Evolutionary conservation across 2,113 vertebrate species (phyloP).

Genomic region (Paracanthobrama guichenoti): DNA sequence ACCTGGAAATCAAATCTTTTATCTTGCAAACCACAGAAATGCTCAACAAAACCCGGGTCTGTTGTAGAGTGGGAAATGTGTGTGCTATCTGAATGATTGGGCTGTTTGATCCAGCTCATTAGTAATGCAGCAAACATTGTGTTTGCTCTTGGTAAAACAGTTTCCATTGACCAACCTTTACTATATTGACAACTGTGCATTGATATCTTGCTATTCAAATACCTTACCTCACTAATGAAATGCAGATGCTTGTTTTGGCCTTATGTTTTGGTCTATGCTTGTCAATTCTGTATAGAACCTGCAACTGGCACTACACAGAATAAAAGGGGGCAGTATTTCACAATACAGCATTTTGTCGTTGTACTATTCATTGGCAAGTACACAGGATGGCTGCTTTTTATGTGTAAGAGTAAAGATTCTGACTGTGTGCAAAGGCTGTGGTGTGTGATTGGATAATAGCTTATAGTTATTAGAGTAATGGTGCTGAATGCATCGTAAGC

Average conservation of each 20-base stretch:
- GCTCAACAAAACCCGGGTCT: neutral
- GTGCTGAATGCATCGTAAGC: neutral
- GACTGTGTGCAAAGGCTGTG: neutral
- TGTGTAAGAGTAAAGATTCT: neutral
- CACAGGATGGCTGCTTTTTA: slow-evolving; percentile 9
- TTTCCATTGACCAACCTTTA: neutral
- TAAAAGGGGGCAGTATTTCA: slow-evolving; percentile 52
- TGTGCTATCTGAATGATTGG: neutral
- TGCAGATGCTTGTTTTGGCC: slow-evolving; percentile 1
- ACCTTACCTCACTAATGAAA: neutral
- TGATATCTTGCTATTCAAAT: neutral
- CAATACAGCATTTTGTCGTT: slow-evolving; percentile 7
- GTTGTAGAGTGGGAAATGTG: neutral
- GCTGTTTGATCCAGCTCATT: neutral
- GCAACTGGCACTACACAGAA: slow-evolving; percentile 2
- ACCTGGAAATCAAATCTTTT: neutral
- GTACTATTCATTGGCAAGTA: neutral
- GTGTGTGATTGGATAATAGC: slow-evolving; percentile 3
- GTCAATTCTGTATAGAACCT: neutral
- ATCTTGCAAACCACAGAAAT: neutral
- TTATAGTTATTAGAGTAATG: slow-evolving; percentile 11
- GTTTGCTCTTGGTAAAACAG: neutral
- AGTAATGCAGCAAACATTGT: neutral
- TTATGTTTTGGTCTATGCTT: slow-evolving; percentile 6
- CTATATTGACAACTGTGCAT: neutral